A percentile compares a stretch with the other conserved stretches of the same genome.
Evolutionary conservation across 2,888 invertebrate genomes (phyloP).

Genomic region (Melanargia galathea): DNA sequence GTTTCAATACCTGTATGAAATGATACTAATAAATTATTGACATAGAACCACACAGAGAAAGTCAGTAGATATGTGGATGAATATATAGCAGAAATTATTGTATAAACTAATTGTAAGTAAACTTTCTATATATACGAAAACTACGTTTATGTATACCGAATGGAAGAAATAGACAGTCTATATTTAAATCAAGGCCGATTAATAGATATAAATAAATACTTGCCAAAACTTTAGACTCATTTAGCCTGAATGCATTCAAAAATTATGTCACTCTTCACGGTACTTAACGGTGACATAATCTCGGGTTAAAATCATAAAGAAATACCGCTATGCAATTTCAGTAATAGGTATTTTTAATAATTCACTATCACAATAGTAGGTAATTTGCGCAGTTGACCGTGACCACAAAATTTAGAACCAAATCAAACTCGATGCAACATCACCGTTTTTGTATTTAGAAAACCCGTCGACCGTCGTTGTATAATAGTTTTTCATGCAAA

Average conservation of each 20-base stretch:
- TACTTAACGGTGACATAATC: conserved; percentile 9
- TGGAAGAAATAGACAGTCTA: not conserved
- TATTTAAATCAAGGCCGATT: too few species aligned
- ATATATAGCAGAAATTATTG: too few species aligned
- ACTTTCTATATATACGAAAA: too few species aligned
- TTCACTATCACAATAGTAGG: conserved; percentile 48
- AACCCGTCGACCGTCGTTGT: conserved; percentile 50
- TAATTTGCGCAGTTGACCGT: conserved; percentile 62
- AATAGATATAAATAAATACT: not conserved
- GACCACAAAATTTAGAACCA: conserved; percentile 64
- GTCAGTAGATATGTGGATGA: too few species aligned
- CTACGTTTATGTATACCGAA: too few species aligned
- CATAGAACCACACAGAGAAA: too few species aligned
- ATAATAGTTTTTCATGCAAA: conserved; percentile 40
- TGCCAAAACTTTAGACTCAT: not conserved
- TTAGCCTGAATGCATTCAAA: not conserved
- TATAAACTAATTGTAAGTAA: too few species aligned
- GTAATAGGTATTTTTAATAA: conserved; percentile 38
- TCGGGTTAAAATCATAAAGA: not conserved
- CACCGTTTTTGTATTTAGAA: conserved; percentile 20
- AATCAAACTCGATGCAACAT: conserved; percentile 54
- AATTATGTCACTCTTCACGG: conserved; percentile 16
- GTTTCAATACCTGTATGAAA: too few species aligned
- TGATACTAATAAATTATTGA: too few species aligned
- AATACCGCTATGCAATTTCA: conserved; percentile 21